Conservation (phyloP, 2,113 vertebrate species). For the Mirounga angustirostris region DNA sequence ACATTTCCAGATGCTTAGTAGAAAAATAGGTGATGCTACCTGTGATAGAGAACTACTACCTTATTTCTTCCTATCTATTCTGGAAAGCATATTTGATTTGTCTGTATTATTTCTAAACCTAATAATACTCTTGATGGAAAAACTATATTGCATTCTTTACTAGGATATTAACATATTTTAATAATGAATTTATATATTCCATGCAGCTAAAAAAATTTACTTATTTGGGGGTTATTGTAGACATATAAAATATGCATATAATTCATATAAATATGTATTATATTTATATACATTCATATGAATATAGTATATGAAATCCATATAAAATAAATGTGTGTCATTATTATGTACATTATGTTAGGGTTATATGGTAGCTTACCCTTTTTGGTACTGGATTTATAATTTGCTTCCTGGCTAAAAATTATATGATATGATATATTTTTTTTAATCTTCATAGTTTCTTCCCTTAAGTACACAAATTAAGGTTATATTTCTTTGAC, state of each 20-base stretch:
- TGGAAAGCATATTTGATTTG: slow-evolving; percentile 27
- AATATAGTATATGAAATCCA: background rate
- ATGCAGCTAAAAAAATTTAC: background rate
- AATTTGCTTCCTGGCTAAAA: slow-evolving; percentile 65
- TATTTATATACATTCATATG: background rate
- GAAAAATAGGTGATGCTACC: background rate
- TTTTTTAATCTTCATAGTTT: slow-evolving; percentile 12
- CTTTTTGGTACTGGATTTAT: background rate
- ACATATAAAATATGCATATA: background rate
- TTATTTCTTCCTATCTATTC: slow-evolving; percentile 52
- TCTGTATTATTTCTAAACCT: slow-evolving; percentile 56
- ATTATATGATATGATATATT: background rate
- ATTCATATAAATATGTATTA: background rate
- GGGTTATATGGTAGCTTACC: background rate
- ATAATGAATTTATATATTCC: background rate
- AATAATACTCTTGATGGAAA: background rate
- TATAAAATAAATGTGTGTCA: slow-evolving; percentile 8
- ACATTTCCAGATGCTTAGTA: slow-evolving; percentile 41
- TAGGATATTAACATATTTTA: background rate
- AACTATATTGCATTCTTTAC: slow-evolving; percentile 49
- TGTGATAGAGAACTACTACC: background rate
- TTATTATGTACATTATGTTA: background rate
- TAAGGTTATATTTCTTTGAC: slow-evolving; percentile 54
- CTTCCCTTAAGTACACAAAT: slow-evolving; percentile 20
- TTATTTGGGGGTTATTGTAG: background rate